A percentile compares a stretch with the other conserved stretches of the same genome.
Conservation (phyloP, 2,113 vertebrate species). For the Cathartes aura region DNA sequence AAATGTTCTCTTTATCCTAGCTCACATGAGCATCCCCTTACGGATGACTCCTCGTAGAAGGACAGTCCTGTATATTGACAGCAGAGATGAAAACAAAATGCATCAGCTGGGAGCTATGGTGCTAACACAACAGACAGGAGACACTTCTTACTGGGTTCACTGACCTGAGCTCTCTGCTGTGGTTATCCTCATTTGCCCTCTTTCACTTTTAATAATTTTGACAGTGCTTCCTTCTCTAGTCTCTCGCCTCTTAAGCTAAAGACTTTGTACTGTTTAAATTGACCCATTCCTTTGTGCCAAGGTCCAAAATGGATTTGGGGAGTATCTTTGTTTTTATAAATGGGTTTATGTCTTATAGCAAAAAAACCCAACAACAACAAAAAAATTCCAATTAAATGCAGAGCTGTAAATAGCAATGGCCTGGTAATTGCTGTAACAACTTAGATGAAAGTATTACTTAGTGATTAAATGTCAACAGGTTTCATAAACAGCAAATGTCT, state of each 20-base stretch:
- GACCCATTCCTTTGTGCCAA: neutral
- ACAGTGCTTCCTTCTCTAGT: neutral
- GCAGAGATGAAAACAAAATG: neutral
- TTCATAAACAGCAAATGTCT: slow-evolving; percentile 45
- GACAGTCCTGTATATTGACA: neutral
- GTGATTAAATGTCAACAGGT: slow-evolving; percentile 63
- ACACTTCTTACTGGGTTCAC: neutral
- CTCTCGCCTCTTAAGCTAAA: neutral
- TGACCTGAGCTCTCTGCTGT: neutral
- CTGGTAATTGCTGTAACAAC: slow-evolving; percentile 34
- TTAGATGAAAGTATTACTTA: slow-evolving; percentile 41
- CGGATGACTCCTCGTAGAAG: neutral
- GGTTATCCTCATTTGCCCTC: neutral
- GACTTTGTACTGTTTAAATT: neutral
- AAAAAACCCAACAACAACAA: neutral
- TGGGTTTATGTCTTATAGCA: neutral
- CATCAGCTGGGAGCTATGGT: neutral
- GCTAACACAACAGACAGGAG: neutral
- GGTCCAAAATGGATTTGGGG: neutral
- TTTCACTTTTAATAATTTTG: neutral
- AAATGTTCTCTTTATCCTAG: neutral
- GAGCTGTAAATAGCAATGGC: slow-evolving; percentile 19
- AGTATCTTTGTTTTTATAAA: neutral
- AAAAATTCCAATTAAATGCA: neutral
- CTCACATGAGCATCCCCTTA: neutral